A percentile compares a stretch with the other conserved stretches of the same genome.
These are phyloP conservation scores for Solenodon paradoxus DNA, from an alignment of 2,113 vertebrate species.

Conservation along the genomic window DNA sequence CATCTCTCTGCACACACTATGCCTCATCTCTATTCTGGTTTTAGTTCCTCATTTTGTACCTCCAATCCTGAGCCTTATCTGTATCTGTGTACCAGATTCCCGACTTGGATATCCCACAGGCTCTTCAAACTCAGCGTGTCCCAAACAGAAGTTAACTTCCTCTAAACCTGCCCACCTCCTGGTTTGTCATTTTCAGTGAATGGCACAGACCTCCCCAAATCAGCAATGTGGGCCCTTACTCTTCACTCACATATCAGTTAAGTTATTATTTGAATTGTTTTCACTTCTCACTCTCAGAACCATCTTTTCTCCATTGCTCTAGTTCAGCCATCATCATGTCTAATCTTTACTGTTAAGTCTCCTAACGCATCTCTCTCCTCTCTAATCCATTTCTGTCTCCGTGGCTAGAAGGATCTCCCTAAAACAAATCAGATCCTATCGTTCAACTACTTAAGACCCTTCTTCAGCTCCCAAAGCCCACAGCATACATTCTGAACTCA, in stretches of 20 bases:
- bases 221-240: not conserved
- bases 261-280: not conserved
- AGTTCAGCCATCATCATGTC: not conserved
- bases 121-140: not conserved
- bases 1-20: not conserved
- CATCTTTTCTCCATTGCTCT: not conserved
- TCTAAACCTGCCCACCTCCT: not conserved
- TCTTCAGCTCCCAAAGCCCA: not conserved
- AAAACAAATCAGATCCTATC: not conserved
- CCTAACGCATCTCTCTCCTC: not conserved
- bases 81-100: not conserved
- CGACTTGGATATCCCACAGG: not conserved
- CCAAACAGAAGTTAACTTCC: not conserved
- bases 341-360: not conserved
- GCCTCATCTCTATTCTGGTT: not conserved
- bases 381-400: constrained; percentile 18
- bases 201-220: not conserved
- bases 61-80: not conserved
- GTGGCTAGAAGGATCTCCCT: constrained; percentile 14
- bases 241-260: not conserved
- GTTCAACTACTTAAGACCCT: not conserved
- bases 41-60: not conserved
- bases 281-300: not conserved
- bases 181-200: not conserved
- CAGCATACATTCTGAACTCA: not conserved